These are phyloP conservation scores for Clarias fuscus DNA, from an alignment of 2,797 vertebrate genomes.

Conservation along the genomic window DNA sequence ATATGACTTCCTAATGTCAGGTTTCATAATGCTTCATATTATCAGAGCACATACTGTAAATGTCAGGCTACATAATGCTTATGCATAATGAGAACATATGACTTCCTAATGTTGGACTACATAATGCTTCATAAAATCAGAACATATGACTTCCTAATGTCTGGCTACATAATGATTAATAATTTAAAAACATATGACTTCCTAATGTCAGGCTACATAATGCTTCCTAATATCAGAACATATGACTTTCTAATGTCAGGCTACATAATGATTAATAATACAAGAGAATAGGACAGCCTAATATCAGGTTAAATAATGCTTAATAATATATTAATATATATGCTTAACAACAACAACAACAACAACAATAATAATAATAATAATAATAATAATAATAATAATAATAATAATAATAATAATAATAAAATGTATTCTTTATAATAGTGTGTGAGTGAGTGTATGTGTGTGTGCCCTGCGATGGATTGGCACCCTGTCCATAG, in stretches of 20 bases:
- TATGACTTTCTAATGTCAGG: neutral
- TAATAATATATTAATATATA: neutral
- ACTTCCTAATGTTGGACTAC: neutral
- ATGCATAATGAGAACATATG: neutral
- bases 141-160: neutral
- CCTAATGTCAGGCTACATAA: neutral
- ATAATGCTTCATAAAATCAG: neutral
- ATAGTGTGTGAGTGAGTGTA: no score
- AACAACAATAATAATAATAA: no score
- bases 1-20: no score
- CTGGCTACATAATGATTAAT: neutral
- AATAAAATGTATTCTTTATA: no score
- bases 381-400: no score
- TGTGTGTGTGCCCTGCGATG: no score
- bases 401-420: no score
- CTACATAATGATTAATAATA: no score
- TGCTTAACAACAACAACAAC: neutral
- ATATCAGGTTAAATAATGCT: neutral
- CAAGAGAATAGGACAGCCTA: neutral
- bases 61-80: no score
- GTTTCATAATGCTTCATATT: no score
- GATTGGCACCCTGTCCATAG: no score
- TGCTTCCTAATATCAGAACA: neutral
- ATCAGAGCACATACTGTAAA: no score
- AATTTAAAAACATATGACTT: neutral